Evolutionary conservation across 2,888 invertebrate genomes (phyloP), one percentile per base, ranked within the genome.

Genomic region (Drosophila acutilabella): DNA sequence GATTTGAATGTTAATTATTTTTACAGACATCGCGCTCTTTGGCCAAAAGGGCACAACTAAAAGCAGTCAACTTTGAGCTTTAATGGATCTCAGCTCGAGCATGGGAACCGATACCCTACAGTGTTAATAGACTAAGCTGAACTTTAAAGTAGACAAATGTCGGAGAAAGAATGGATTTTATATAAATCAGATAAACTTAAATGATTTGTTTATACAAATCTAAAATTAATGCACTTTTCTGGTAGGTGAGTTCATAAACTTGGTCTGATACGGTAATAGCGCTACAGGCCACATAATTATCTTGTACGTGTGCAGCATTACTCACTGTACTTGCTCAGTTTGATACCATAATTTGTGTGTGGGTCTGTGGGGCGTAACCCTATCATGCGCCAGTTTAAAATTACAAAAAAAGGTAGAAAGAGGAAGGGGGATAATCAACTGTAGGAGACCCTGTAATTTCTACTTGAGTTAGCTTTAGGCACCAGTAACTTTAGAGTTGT

Each of bases 1-100:
- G 74, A 85, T 84, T 88, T 81, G 61, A 72, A 80, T 69, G 71
- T 80, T 80, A 81, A 85, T 84, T 78, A 85, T 74, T 69, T 66
- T 74, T 66, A 71, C 71, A 81, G 88, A 78, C 78, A 67, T 42
- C 33, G 38, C 33, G 38, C 33, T 26, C 16, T 40, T 18, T 20
- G 41, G 47, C 23, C 13, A 20, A 51, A 18, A 42, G 48, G 58
- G 36, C 51, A 41, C 18, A 45, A 14, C 36, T 18, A 33, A 40
- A 41, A 48, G 45, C 52, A 52, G 64, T 13, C 53, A 62, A 45
- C 69, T 40, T 38, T 66, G 57, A 61, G 42, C 60, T 53, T 44
- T 58, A 20, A 40, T 51, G 36, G 56, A 26, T 16, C n/a, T 11
- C 50, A 30, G 18, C 44, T 4, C 5, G 18, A 54, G 50, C 23